Percentiles rank a stretch among this genome's conserved stretches.
Evolutionary conservation across 2,113 vertebrate genomes (phyloP).

Genomic region (Meriones unguiculatus): DNA sequence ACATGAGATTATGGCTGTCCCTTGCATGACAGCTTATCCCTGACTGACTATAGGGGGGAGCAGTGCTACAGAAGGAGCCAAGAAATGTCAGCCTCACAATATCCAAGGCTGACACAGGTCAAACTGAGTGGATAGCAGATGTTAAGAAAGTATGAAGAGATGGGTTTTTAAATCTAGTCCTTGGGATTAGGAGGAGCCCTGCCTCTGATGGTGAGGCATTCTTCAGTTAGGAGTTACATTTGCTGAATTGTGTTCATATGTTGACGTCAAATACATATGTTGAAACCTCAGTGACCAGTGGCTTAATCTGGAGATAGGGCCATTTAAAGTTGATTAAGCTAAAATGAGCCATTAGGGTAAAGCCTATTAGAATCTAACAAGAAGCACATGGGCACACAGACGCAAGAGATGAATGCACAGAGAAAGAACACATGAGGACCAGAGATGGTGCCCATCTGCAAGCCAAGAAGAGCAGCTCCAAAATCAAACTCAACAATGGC

Average conservation of each 20-base stretch:
- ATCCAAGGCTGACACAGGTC: not conserved
- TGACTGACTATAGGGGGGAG: too few species aligned
- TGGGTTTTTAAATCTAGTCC: not conserved
- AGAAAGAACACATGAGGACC: not conserved
- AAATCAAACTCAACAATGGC: not conserved
- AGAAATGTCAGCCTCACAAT: not conserved
- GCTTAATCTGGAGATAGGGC: not conserved
- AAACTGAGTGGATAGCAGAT: not conserved
- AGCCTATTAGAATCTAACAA: not conserved
- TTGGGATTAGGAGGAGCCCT: not conserved
- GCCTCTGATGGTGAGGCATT: not conserved
- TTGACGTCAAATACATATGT: not conserved
- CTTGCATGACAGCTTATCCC: not conserved
- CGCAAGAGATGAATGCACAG: not conserved
- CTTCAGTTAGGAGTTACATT: not conserved
- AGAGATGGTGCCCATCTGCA: not conserved
- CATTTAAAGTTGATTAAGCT: conserved; percentile 8
- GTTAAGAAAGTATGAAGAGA: not conserved
- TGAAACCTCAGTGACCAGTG: not conserved
- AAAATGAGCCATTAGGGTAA: not conserved
- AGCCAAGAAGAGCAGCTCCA: not conserved
- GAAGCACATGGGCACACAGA: not conserved
- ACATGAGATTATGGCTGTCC: too few species aligned
- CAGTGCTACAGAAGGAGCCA: not conserved
- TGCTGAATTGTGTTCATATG: not conserved